These are phyloP conservation scores for Apis florea DNA, from an alignment of 1,140 invertebrate species.

Conservation along the genomic window DNA sequence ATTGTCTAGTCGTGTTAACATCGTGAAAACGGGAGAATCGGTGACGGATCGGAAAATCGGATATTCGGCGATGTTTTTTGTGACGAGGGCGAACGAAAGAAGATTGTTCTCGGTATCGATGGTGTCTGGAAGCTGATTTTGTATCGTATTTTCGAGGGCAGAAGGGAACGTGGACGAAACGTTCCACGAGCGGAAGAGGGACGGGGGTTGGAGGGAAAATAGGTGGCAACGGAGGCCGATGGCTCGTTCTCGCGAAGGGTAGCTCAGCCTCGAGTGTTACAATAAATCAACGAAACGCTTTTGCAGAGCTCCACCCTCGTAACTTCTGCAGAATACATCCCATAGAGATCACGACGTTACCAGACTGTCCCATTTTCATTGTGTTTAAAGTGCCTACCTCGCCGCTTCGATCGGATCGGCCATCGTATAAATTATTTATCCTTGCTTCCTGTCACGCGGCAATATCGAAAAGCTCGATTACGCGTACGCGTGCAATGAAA, in stretches of 20 bases:
- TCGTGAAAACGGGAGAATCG: background rate
- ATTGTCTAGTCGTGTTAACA: background rate
- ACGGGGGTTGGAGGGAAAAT: conserved; percentile 2
- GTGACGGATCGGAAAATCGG: background rate
- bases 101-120: conserved; percentile 4
- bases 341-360: conserved; percentile 44
- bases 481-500: no score
- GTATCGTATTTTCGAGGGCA: conserved; percentile 41
- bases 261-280: conserved; percentile 60
- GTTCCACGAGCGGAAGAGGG: background rate
- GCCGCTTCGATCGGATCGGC: background rate
- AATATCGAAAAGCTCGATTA: background rate
- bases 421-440: conserved; percentile 37
- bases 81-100: conserved; percentile 29
- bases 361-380: conserved; percentile 50
- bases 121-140: conserved; percentile 39
- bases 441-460: conserved; percentile 23
- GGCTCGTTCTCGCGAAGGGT: conserved; percentile 39
- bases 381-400: conserved; percentile 58
- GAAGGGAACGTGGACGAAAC: conserved; percentile 18
- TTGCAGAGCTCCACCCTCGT: conserved; percentile 58
- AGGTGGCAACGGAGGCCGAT: background rate
- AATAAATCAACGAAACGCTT: conserved; percentile 67
- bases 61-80: conserved; percentile 27
- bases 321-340: conserved; percentile 47